Conservation (phyloP, 1,140 invertebrate species). For the Macrotrachela quadricornifera region DNA sequence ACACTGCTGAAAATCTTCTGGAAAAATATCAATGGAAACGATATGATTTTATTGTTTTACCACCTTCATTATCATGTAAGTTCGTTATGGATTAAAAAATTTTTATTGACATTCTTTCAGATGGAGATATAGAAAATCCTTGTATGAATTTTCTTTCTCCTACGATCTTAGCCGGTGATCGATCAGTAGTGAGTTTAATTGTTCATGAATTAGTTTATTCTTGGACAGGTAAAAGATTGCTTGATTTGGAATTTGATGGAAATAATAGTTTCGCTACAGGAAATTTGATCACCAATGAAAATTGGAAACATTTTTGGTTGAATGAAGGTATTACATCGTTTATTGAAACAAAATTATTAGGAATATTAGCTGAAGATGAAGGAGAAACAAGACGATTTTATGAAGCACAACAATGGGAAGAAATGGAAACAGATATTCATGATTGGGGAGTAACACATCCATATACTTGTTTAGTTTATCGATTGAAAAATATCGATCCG, state of each 20-base stretch:
- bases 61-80: conserved; percentile 82
- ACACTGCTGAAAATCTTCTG: conserved; percentile 48
- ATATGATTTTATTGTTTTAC: conserved; percentile 67
- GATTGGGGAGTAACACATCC: no score
- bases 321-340: conserved; percentile 90
- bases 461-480: no score
- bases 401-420: no score
- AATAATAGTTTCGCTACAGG: no score
- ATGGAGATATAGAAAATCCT: conserved; percentile 87
- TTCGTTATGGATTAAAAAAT: no score
- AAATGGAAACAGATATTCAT: no score
- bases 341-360: conserved; percentile 67
- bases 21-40: conserved; percentile 33
- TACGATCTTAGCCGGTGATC: conserved; percentile 65
- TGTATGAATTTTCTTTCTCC: conserved; percentile 83
- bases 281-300: conserved; percentile 73
- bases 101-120: no score
- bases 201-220: conserved; percentile 85
- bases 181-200: conserved; percentile 61
- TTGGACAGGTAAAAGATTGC: no score
- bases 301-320: conserved; percentile 77
- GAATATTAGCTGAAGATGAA: no score
- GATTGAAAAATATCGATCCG: conserved; percentile 57
- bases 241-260: no score
- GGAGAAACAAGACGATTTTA: no score